phyloP scores from a whole-genome alignment of 1,140 invertebrate species.

The Wasmannia auropunctata region DNA sequence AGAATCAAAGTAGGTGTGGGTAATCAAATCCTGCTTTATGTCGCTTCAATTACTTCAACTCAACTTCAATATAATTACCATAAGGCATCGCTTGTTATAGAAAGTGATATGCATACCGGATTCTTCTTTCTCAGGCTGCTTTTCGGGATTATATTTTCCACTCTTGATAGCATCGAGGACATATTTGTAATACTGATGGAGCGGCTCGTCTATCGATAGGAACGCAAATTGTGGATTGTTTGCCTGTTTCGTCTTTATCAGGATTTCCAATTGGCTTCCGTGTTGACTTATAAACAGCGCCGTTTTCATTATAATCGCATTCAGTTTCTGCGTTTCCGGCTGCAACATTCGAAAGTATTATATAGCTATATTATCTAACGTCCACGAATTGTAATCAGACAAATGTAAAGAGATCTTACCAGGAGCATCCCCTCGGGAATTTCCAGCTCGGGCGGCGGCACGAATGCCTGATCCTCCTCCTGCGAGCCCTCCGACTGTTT shows the following conservation, averaged over 20 bases:
- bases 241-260: constrained; percentile 98
- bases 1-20: constrained; percentile 82
- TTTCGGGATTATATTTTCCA: constrained; percentile 90
- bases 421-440: constrained; percentile 90
- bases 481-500: constrained; percentile 79
- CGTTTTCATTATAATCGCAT: constrained; percentile 98
- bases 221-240: constrained; percentile 98
- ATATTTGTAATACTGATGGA: constrained; percentile 97
- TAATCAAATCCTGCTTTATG: constrained; percentile 80
- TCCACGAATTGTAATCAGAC: not conserved
- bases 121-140: constrained; percentile 85
- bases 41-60: constrained; percentile 78
- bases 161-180: constrained; percentile 93
- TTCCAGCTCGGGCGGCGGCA: constrained; percentile 89
- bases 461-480: constrained; percentile 90
- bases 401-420: constrained; percentile 86
- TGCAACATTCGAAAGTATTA: constrained; percentile 84
- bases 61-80: constrained; percentile 71
- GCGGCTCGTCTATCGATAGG: constrained; percentile 92
- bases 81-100: constrained; percentile 65
- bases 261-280: constrained; percentile 98
- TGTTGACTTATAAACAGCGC: constrained; percentile 97
- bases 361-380: not conserved
- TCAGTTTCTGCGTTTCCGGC: constrained; percentile 96
- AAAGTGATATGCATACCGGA: constrained; percentile 84